Conservation (phyloP, 1,140 invertebrate genomes). For the Luehdorfia chinensis region DNA sequence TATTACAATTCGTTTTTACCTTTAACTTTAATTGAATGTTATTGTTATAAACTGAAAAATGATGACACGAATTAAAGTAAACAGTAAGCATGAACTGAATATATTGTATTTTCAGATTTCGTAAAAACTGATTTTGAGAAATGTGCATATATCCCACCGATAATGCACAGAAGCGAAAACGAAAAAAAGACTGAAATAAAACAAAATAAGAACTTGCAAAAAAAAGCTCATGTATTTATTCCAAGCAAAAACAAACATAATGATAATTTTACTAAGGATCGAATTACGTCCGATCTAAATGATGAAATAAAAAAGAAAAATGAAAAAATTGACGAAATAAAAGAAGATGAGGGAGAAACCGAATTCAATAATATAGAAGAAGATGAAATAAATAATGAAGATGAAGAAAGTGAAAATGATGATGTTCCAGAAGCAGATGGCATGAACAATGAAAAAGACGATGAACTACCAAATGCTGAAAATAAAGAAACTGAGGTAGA, state of each 20-base stretch:
- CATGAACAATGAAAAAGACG: background rate
- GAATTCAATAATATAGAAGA: background rate
- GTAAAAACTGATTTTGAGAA: constrained; percentile 21
- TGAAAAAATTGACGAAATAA: no score
- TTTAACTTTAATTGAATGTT: no score
- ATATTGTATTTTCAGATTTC: constrained; percentile 37
- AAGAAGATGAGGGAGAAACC: background rate
- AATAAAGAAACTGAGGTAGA: background rate
- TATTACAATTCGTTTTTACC: no score
- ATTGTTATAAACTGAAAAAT: no score
- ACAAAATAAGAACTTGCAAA: background rate
- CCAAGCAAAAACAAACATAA: no score
- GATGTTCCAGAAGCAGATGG: background rate
- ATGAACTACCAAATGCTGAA: background rate
- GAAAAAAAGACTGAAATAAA: background rate
- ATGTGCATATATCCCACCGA: constrained; percentile 22
- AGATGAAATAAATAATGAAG: background rate
- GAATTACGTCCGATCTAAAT: no score
- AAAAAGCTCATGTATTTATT: no score
- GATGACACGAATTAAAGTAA: no score
- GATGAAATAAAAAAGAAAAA: no score
- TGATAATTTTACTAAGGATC: no score
- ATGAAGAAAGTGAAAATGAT: background rate
- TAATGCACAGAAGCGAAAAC: background rate
- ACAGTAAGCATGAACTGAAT: background rate